Base-by-base conservation (phyloP, 2,797 vertebrate species). In the Chaenodraco wilsoni region DNA sequence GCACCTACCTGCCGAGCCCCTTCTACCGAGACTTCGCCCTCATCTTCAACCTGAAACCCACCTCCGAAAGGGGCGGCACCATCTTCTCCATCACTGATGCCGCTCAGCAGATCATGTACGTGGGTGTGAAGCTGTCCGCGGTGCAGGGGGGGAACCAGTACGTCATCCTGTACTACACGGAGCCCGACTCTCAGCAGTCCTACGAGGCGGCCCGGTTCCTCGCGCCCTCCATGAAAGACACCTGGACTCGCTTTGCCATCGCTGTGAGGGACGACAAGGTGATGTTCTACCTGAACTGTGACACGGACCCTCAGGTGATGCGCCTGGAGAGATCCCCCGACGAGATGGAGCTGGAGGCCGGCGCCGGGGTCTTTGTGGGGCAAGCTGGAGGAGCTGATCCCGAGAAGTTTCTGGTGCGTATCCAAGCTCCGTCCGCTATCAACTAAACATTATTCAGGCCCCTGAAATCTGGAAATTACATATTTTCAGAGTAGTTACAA, bases 1-100 rank as follows among this genome's bases (percentile, higher is more conserved):
- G 90, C 0, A 93, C 94, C 61, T 95, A 97, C 78, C 82, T 99
- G 54, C 96, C 97, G 0, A 95, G 64, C 81, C 94, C 95, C 0
- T 98, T 98, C 91, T 97, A 95, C 91, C 88, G 92, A 1, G 95
- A 97, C 93, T 99, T 99, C 58, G 95, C 97, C 0, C 92, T 99
- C 65, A 91, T 96, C 15, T 97, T 98, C 87, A 89, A 95, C 72
- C 80, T 99, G 73, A 95, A 95, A 70, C 96, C 97, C 15, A 95
- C 93, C 23, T 92, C 95, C 0, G 60, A 91, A 13, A 69, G 63
- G 0, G 94, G 95, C 0, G 97, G 97, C 0, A 85, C 99, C 80
- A 87, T 99, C 81, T 96, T 99, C 33, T 95, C 98, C 0, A 2
- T 99, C 89, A 98, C 96, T 0, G 96, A 99, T n/a, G 85, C 93